These are phyloP conservation scores for Psammodynastes pulverulentus DNA, from an alignment of 2,113 vertebrate genomes.

Conservation along the genomic window DNA sequence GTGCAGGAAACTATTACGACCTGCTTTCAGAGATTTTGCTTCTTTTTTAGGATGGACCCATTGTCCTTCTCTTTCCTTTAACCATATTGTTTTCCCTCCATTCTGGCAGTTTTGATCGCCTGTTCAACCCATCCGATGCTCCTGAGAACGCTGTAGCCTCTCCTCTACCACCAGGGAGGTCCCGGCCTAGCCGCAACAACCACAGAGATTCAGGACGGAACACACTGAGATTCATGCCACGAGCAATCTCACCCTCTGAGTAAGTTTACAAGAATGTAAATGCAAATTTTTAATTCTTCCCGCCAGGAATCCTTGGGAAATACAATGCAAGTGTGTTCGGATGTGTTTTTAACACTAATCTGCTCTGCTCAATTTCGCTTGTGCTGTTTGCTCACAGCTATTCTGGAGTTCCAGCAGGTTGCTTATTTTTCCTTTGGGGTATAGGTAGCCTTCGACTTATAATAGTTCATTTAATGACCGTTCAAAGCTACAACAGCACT, in stretches of 20 bases:
- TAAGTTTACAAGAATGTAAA: constrained; percentile 17
- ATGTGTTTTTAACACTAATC: neutral
- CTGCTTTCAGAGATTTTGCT: neutral
- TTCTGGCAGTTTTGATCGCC: constrained; percentile 32
- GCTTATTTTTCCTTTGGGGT: neutral
- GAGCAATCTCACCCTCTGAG: constrained; percentile 25
- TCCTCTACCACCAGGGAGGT: neutral
- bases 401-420: neutral
- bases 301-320: neutral
- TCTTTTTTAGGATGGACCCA: neutral
- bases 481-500: neutral
- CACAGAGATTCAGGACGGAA: neutral
- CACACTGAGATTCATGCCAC: constrained; percentile 11
- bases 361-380: neutral
- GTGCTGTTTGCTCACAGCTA: neutral
- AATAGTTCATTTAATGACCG: neutral
- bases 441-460: neutral
- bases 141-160: neutral
- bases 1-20: neutral
- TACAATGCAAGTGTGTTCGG: neutral
- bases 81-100: neutral
- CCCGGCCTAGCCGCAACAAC: neutral
- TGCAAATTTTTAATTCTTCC: neutral
- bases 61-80: neutral
- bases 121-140: constrained; percentile 34